phyloP scores from a whole-genome alignment of 1,140 invertebrate genomes.

The Philotrypesis tridentata region DNA sequence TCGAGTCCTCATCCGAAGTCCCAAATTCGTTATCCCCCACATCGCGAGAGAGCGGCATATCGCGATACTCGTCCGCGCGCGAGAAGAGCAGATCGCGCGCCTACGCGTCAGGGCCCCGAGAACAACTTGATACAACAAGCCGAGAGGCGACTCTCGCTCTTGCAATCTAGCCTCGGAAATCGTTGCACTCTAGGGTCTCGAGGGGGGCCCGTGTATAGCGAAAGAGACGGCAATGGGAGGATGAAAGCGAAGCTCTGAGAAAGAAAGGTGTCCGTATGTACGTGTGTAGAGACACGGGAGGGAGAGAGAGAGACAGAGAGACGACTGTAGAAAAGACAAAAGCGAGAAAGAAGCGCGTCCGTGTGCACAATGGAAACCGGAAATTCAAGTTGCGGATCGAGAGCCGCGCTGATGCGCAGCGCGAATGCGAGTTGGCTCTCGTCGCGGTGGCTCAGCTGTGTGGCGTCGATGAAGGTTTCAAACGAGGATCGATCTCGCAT shows the following conservation, averaged over 20 bases:
- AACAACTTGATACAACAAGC: conserved; percentile 65
- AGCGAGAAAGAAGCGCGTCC: conserved; percentile 26
- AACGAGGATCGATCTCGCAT: conserved; percentile 51
- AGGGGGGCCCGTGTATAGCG: not conserved
- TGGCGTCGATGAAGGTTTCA: conserved; percentile 54
- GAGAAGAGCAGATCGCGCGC: conserved; percentile 49
- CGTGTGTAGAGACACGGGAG: not conserved
- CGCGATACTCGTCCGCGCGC: conserved; percentile 41
- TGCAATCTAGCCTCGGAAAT: conserved; percentile 66
- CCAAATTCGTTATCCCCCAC: conserved; percentile 29
- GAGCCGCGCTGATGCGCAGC: too few relatives aligned
- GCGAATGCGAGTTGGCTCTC: not conserved
- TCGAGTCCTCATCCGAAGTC: not conserved
- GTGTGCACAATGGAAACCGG: conserved; percentile 64
- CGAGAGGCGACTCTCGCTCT: conserved; percentile 61
- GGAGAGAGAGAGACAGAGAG: not conserved
- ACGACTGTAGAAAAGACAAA: conserved; percentile 37
- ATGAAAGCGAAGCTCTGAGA: conserved; percentile 30
- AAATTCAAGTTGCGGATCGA: conserved; percentile 63
- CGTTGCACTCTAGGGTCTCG: conserved; percentile 27
- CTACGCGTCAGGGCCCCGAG: conserved; percentile 57
- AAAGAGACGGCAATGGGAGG: conserved; percentile 38
- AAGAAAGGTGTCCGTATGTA: conserved; percentile 33
- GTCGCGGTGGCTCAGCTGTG: too few relatives aligned
- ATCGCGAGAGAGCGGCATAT: too few relatives aligned